Base-by-base conservation (phyloP, 2,113 vertebrate species). In the Gasterosteus nipponicus region DNA sequence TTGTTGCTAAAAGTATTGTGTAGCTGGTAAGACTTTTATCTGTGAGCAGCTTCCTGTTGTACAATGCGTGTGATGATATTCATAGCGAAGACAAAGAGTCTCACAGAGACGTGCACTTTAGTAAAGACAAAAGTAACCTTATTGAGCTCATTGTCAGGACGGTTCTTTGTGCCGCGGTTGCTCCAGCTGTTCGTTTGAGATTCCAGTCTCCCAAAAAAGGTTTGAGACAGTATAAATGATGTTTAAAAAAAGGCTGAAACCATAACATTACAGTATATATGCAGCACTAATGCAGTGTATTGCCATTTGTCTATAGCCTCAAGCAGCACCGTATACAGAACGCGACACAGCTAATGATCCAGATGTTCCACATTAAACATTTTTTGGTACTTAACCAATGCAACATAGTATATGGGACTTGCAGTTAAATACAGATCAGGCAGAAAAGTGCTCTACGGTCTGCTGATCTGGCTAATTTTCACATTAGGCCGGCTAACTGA, bases 1-100 rank as follows among this genome's bases (percentile, higher is more conserved):
- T 84, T 86, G 85, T 81, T 85, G 5, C 83, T 84, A 89, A 85
- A 92, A 83, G 84, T 80, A 86, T 54, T 82, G 56, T 31, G 46
- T 15, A 12, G 73, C 51, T 59, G 57, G 33, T 46, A 64, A 75
- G 74, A 87, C 77, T 84, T 91, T 86, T 81, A 87, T 84, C 84
- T 87, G 56, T 10, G 26, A 58, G 53, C 44, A 10, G 46, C 81
- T 82, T 89, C 78, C 86, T 83, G 76, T 39, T 79, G 82, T 86
- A 87, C 83, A 85, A 74, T 78, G 67, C 73, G 82, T 76, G 54
- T 51, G 79, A 86, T 86, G 75, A 85, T 83, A 85, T 87, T 86
- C 62, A 69, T 67, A 78, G 74, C 38, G 65, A 70, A 80, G 73
- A 69, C 59, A 69, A 83, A 82, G 68, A 73, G 41, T 73, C 70